Base-by-base conservation (phyloP, 2,888 invertebrate species). In the Scaptomyza caliginosa region DNA sequence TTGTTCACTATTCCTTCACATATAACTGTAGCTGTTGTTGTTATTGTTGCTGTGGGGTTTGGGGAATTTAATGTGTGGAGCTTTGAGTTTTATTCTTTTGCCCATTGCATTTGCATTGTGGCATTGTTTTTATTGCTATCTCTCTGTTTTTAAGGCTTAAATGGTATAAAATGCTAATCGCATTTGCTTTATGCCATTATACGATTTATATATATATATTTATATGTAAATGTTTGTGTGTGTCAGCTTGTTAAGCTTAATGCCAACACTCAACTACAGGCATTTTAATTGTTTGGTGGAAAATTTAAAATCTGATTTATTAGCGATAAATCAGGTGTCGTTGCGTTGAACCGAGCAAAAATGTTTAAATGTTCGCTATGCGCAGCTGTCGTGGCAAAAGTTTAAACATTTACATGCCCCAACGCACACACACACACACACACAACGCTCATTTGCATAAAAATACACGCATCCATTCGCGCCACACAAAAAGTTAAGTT, bases 141-240 rank as follows among this genome's bases (percentile, higher is more conserved):
- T 34, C 52, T 40, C 45, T 69, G 58, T 60, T 50, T 66, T 64
- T 56, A 56, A 45, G 67, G 77, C 74, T 77, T 83, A 76, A 85
- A 77, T 77, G 68, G 63, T 59, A 77, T 76, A 77, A 85, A 85
- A 84, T 83, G 80, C 74, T 77, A 84, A 85, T 85, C 83, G 72
- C 72, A 85, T 84, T 83, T 79, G 62, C 64, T 46, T 72, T 60
- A 66, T 74, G 58, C 71, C 67, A 64, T 67, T 78, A 63, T 58
- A 19, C 45, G n/a, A n/a, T 32, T 32, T 39, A 23, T 6, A 46
- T 54, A 30, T 42, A 52, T 48, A 13, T 21, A 32, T 48, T 24
- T 45, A 43, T 36, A 11, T 46, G 13, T 45, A 43, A 32, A 11
- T 46, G 13, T 16, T 32, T 43, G 40, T 30, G 46, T 45, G 11